Evolutionary conservation across 2,113 vertebrate species (phyloP).

Genomic region (Rhinolophus sinicus): DNA sequence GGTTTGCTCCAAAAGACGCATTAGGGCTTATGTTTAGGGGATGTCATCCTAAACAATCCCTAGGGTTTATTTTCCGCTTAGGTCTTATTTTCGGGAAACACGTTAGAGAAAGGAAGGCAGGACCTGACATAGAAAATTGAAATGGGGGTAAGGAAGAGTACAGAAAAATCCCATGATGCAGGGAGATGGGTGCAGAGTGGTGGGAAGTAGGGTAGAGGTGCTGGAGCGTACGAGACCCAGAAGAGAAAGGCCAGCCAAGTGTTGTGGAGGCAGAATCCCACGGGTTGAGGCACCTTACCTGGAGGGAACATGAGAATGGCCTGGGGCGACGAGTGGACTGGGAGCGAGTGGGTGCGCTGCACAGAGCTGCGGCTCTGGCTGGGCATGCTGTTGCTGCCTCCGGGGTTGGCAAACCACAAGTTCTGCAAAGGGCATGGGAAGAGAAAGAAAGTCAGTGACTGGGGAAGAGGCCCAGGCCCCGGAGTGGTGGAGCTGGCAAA

Average conservation of each 20-base stretch:
- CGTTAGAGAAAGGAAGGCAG: background rate
- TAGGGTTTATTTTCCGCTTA: too few species aligned
- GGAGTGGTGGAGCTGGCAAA: background rate
- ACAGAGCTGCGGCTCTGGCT: constrained; percentile 96
- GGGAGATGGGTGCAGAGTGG: background rate
- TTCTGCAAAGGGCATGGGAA: constrained; percentile 82
- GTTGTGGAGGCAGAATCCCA: background rate
- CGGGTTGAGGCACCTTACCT: constrained; percentile 82
- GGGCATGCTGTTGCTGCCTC: constrained; percentile 97
- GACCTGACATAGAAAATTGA: background rate
- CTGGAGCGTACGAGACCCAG: background rate
- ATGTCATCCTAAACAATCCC: too few species aligned
- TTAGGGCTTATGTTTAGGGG: too few species aligned
- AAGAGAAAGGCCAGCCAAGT: background rate
- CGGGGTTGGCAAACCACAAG: constrained; percentile 96
- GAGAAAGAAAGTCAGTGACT: background rate
- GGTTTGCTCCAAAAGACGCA: too few species aligned
- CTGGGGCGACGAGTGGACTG: constrained; percentile 96
- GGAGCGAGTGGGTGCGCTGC: constrained; percentile 95
- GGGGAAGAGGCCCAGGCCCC: background rate
- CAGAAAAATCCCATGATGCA: background rate
- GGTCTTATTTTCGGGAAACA: too few species aligned
- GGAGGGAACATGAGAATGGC: constrained; percentile 96
- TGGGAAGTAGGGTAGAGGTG: background rate
- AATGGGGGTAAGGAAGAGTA: background rate